Percentiles rank a stretch among this genome's conserved stretches.
phyloP scores from a whole-genome alignment of 1,140 invertebrate species.

The Penaeus vannamei region DNA sequence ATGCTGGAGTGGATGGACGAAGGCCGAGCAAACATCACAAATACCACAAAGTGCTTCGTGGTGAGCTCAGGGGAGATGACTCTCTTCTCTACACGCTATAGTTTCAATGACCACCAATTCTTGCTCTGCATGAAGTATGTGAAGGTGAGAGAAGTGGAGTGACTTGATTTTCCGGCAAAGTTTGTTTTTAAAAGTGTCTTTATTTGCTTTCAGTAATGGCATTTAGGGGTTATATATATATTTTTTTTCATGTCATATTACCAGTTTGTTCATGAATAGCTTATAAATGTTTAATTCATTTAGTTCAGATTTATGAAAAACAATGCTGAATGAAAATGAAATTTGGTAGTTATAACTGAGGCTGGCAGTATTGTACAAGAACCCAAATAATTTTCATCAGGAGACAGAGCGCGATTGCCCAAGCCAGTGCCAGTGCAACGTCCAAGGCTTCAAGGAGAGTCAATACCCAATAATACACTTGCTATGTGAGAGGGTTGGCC shows the following conservation, averaged over 20 bases:
- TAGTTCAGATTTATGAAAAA: too few relatives aligned
- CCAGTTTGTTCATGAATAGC: too few relatives aligned
- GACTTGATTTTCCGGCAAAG: too few relatives aligned
- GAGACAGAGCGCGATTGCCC: constrained; percentile 25
- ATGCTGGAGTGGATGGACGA: neutral
- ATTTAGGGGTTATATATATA: neutral
- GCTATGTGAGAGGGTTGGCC: neutral
- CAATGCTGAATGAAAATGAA: too few relatives aligned
- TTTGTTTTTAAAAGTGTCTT: too few relatives aligned
- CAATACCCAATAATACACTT: constrained; percentile 16
- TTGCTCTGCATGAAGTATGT: neutral
- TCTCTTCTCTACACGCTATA: neutral
- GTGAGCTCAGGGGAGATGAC: neutral
- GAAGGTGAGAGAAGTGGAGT: neutral
- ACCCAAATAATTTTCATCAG: neutral
- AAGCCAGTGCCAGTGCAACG: neutral
- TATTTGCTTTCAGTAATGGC: neutral
- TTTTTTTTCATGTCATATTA: neutral
- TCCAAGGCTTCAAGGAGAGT: neutral
- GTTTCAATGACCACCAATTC: neutral
- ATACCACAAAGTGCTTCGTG: constrained; percentile 1
- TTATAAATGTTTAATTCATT: too few relatives aligned
- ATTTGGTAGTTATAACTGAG: too few relatives aligned
- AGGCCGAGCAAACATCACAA: neutral
- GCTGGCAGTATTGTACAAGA: too few relatives aligned